Base-by-base conservation (phyloP, 2,113 vertebrate species). In the Cyanoderma ruficeps region DNA sequence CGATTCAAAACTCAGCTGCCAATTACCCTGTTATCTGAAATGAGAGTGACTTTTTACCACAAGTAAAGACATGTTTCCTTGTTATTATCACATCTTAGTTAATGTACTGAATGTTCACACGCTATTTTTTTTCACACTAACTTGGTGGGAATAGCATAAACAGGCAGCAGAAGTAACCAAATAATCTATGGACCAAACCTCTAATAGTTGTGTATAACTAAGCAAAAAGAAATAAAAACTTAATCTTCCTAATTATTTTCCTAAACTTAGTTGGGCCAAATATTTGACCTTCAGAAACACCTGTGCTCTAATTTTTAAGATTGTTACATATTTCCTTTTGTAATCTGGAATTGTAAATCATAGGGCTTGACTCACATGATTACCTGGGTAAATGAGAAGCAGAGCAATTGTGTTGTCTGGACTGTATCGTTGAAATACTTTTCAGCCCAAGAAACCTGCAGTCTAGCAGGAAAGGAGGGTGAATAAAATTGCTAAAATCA, bases 11-110 rank as follows among this genome's bases (percentile, higher is more conserved):
- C 16, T 78, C 64, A 67, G 53, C 75, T 97, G 88, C 92, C 79
- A 96, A 59, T 63, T 75, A 60, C 76, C 41, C 27, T 94, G 83
- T 82, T 93, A 91, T 87, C 89, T 95, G 72, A 83, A 90, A 79
- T 31, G 69, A 89, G 69, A 80, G 57, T 76, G 67, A 92, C 44
- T 70, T 95, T 90, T 94, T 90, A 53, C 49, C 74, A 81, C 95
- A 94, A 70, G 96, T 83, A 41, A 94, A 89, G 89, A 74, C 95
- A 91, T 2, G 91, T 92, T 93, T 93, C 80, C 15, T 5, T 44
- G 41, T 83, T 67, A 75, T 63, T 85, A 86, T 74, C 91, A 70
- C 46, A 60, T 24, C 53, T 77, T 83, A 55, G 50, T 89, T 96
- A 84, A 87, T 35, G 15, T 39, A n/a, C 61, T 56, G 83, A 68